phyloP scores from a whole-genome alignment of 2,888 invertebrate species.

The Baronia brevicornis region DNA sequence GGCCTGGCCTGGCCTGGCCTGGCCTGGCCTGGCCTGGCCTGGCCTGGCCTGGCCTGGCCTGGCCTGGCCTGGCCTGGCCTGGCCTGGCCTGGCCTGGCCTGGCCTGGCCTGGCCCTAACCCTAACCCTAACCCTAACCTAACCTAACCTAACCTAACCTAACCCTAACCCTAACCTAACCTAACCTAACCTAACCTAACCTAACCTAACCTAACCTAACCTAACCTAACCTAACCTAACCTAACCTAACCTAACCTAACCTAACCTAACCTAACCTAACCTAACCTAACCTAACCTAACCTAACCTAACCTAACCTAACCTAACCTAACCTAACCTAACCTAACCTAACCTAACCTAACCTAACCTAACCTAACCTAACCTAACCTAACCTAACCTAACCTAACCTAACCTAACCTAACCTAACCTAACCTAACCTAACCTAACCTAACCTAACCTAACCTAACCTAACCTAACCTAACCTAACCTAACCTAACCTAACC shows the following conservation, averaged over 20 bases:
- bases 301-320: conserved; percentile 23
- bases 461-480: conserved; percentile 18
- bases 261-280: conserved; percentile 22
- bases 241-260: conserved; percentile 10
- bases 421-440: conserved; percentile 18
- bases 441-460: conserved; percentile 18
- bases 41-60: conserved; percentile 2
- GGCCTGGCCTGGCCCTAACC: conserved; percentile 6
- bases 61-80: conserved; percentile 6
- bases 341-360: conserved; percentile 21
- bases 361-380: conserved; percentile 21
- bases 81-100: conserved; percentile 6
- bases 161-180: conserved; percentile 6
- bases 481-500: conserved; percentile 18
- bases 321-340: conserved; percentile 23
- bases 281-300: conserved; percentile 23
- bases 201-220: conserved; percentile 10
- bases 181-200: conserved; percentile 6
- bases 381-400: conserved; percentile 20
- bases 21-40: conserved; percentile 3
- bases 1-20: neutral
- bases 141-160: conserved; percentile 11
- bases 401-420: conserved; percentile 19
- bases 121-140: conserved; percentile 4
- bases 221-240: conserved; percentile 10